Percentiles rank a stretch among this genome's conserved stretches.
Evolutionary conservation across 2,113 vertebrate genomes (phyloP).

Genomic region (Thalassoma bifasciatum): DNA sequence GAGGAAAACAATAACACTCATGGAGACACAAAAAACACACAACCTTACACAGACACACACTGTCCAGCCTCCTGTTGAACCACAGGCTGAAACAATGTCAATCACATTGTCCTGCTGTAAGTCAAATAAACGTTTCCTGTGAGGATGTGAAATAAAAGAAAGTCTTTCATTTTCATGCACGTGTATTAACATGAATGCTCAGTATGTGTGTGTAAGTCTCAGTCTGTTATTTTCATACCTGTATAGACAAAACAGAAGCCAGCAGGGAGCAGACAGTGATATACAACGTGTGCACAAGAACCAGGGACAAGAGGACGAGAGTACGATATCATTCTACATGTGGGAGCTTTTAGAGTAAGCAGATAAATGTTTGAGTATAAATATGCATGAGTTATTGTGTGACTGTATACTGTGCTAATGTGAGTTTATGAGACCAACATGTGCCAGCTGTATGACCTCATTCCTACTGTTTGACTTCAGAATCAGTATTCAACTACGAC

Average conservation of each 20-base stretch:
- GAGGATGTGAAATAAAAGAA: constrained; percentile 21
- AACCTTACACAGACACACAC: constrained; percentile 12
- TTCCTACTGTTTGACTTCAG: not conserved
- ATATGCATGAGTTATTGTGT: not conserved
- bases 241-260: constrained; percentile 37
- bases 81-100: constrained; percentile 48
- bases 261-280: constrained; percentile 31
- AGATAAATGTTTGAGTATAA: not conserved
- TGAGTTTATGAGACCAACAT: not conserved
- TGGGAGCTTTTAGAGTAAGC: not conserved
- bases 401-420: not conserved
- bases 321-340: not conserved
- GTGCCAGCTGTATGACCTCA: not conserved
- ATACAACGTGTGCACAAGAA: constrained; percentile 8
- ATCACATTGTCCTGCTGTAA: constrained; percentile 55
- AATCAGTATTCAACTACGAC: no score
- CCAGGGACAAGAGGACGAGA: constrained; percentile 11
- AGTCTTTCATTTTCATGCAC: constrained; percentile 18
- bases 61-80: not conserved
- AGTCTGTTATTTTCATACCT: constrained; percentile 18
- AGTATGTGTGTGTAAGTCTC: not conserved
- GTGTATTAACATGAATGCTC: not conserved
- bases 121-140: constrained; percentile 58
- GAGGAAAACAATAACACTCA: not conserved
- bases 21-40: not conserved